phyloP scores from a whole-genome alignment of 2,888 invertebrate genomes.

The Morpho deidamia region DNA sequence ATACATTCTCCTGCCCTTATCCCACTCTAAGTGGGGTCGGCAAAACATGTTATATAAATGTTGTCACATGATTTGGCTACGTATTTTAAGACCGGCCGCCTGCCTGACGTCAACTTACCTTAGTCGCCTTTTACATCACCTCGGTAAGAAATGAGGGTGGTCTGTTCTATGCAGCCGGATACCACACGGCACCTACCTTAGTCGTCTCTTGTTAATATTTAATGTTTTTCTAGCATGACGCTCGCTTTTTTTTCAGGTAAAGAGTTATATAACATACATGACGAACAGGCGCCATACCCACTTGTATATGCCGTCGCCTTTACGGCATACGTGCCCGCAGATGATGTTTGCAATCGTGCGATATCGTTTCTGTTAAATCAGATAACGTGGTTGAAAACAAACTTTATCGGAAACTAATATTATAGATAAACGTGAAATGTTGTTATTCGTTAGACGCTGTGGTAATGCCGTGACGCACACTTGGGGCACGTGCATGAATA shows the following conservation, averaged over 20 bases:
- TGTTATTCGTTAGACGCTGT: constrained; percentile 15
- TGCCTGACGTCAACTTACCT: too few relatives aligned
- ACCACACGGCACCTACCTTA: too few relatives aligned
- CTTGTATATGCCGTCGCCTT: constrained; percentile 3
- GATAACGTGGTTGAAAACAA: constrained; percentile 28
- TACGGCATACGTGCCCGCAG: constrained; percentile 10
- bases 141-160: too few relatives aligned
- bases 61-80: too few relatives aligned
- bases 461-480: constrained; percentile 18
- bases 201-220: too few relatives aligned
- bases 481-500: constrained; percentile 13
- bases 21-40: too few relatives aligned
- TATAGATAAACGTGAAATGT: constrained; percentile 20
- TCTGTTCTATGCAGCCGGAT: too few relatives aligned
- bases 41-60: too few relatives aligned
- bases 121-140: too few relatives aligned
- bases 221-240: too few relatives aligned
- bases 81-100: too few relatives aligned
- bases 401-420: constrained; percentile 23
- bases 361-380: constrained; percentile 27
- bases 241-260: not conserved
- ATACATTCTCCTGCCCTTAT: too few relatives aligned
- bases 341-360: constrained; percentile 15
- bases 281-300: constrained; percentile 13
- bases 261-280: not conserved